Base-by-base conservation (phyloP, 2,113 vertebrate species). In the Triplophysa dalaica region DNA sequence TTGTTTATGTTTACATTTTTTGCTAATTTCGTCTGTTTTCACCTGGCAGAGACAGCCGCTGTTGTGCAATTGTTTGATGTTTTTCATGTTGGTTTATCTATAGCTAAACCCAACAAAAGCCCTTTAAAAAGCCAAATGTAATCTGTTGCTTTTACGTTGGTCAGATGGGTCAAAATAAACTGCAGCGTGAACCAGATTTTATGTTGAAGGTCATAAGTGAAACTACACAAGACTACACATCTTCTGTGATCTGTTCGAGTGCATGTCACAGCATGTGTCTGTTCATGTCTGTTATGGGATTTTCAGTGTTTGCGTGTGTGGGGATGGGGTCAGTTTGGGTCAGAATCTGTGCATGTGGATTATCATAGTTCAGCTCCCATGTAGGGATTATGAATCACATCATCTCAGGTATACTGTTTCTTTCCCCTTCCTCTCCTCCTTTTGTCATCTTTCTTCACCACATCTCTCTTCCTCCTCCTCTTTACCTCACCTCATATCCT, bases 341-440 rank as follows among this genome's bases (percentile, higher is more conserved):
- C 54, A 82, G 65, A 73, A 13, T 70, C 75, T 56, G 33, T 72
- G 75, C 64, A 52, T 61, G 76, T 1, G 54, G 81, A 78, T 82
- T 82, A 82, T 22, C 56, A 70, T 63, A 38, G 70, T 22, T 38
- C 33, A 38, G 33, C 33, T 75, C 63, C 11, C 19, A 58, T 21
- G 22, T 14, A 4, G 68, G 60, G 81, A 82, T 78, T 82, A 82
- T 78, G 21, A 78, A 50, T 75, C 10, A 1, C 56, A 48, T 62
- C 12, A 75, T 48, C 16, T 43, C 73, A 75, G 21, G 26, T 38
- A 61, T 21, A 21, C 8, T 22, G 19, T 13, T 50, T 38, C 9
- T 52, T 52, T 26, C 4, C 22, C 22, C 9, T 24, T 1, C 9
- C 13, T 16, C 14, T 10, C 21, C 26, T 29, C 50, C 48, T 56